Conservation (phyloP, 2,888 invertebrate species). For the Parelbella ahira region DNA sequence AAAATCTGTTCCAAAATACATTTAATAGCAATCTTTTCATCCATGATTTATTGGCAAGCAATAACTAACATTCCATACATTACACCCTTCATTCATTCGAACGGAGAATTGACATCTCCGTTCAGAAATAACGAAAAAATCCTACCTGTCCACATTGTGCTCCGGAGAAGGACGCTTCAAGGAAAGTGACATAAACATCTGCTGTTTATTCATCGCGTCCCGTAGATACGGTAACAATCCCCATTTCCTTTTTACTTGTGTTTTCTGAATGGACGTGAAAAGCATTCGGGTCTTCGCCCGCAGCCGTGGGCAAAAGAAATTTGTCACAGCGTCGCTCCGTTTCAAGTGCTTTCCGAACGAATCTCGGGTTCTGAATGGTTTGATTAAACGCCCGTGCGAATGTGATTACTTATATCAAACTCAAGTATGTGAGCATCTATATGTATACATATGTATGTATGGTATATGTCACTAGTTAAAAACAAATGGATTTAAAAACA, state of each 20-base stretch:
- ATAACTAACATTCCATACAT: no score
- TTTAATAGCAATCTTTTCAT: no score
- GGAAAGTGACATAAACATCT: conserved; percentile 38
- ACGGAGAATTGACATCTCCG: background rate
- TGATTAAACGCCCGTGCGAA: conserved; percentile 11
- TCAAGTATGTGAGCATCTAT: no score
- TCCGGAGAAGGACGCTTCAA: conserved; percentile 8
- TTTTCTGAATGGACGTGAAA: conserved; percentile 27
- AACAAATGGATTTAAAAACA: no score
- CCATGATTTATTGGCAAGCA: no score
- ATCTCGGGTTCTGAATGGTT: conserved; percentile 21
- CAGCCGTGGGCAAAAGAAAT: conserved; percentile 32
- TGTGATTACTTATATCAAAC: no score
- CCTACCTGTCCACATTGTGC: conserved; percentile 15
- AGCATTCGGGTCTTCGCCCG: conserved; percentile 25
- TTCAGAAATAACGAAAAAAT: conserved; percentile 1
- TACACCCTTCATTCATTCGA: no score
- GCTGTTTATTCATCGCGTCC: conserved; percentile 64
- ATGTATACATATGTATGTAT: no score
- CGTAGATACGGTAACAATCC: conserved; percentile 39
- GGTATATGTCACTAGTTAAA: no score
- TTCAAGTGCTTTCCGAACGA: conserved; percentile 19
- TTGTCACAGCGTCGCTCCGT: conserved; percentile 23
- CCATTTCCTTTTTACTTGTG: conserved; percentile 42
- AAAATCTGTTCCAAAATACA: no score